phyloP scores from a whole-genome alignment of 1,140 invertebrate genomes.

The Gryon sp. region DNA sequence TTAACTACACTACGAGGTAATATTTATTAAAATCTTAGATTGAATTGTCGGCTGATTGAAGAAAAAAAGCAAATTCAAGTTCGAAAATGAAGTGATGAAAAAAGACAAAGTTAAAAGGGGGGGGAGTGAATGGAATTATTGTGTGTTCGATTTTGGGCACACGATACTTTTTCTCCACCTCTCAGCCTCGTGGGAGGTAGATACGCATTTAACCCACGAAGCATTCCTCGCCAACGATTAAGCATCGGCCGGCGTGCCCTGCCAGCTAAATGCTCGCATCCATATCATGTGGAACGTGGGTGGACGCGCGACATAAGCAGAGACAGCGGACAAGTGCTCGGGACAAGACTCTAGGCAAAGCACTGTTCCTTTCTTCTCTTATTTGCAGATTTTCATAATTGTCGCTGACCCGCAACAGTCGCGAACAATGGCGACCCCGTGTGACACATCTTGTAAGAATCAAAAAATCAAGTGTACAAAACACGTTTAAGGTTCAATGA shows the following conservation, averaged over 20 bases:
- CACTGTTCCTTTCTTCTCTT: conserved; percentile 43
- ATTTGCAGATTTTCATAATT: conserved; percentile 65
- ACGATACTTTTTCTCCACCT: conserved; percentile 62
- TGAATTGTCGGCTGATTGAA: conserved; percentile 33
- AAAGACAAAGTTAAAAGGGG: conserved; percentile 34
- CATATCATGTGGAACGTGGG: conserved; percentile 74
- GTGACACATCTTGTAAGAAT: conserved; percentile 39
- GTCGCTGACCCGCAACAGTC: conserved; percentile 17
- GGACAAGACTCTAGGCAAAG: conserved; percentile 62
- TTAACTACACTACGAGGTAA: too few relatives aligned
- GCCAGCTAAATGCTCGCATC: conserved; percentile 74
- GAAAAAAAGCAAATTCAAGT: too few relatives aligned
- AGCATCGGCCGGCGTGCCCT: conserved; percentile 66
- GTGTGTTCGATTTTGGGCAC: conserved; percentile 61
- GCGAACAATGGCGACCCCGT: conserved; percentile 46
- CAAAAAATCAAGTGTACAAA: conserved; percentile 31
- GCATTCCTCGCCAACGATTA: conserved; percentile 69
- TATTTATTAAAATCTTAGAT: too few relatives aligned
- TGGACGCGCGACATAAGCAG: conserved; percentile 75
- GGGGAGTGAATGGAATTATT: conserved; percentile 52
- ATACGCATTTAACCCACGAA: conserved; percentile 65
- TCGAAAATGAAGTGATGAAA: conserved; percentile 39
- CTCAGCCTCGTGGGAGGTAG: conserved; percentile 70
- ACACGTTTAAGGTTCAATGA: background rate
- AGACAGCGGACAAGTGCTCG: conserved; percentile 74